Conservation (phyloP, 2,888 invertebrate genomes). For the Calliopum simillimum region DNA sequence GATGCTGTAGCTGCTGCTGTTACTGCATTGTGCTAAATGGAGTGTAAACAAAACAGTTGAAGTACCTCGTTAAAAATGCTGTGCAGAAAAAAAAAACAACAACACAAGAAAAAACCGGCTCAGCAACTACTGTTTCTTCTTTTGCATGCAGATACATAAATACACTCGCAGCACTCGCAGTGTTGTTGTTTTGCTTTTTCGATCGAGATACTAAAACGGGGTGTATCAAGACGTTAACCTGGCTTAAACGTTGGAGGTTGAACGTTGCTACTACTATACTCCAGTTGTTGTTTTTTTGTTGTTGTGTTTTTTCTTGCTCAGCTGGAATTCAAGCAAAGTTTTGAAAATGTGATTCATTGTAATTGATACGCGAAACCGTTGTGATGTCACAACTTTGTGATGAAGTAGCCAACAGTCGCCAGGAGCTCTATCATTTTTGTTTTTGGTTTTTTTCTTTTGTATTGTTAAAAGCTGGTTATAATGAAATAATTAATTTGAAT, state of each 20-base stretch:
- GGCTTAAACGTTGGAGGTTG: slow-evolving; percentile 9
- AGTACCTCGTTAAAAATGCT: slow-evolving; percentile 17
- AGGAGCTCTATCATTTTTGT: too few relatives aligned
- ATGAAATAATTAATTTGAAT: too few relatives aligned
- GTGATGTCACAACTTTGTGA: slow-evolving; percentile 2
- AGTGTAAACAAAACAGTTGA: slow-evolving; percentile 11
- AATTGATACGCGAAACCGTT: slow-evolving; percentile 32
- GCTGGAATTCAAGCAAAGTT: not conserved
- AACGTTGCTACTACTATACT: not conserved
- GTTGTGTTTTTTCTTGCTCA: slow-evolving; percentile 1
- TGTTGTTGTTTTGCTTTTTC: not conserved
- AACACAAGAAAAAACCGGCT: slow-evolving; percentile 4
- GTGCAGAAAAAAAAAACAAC: not conserved
- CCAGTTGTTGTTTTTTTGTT: not conserved
- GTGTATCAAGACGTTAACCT: slow-evolving; percentile 22
- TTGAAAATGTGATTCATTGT: slow-evolving; percentile 27
- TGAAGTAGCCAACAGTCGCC: too few relatives aligned
- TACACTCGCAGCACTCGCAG: too few relatives aligned
- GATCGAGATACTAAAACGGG: not conserved
- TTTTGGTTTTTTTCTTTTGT: too few relatives aligned
- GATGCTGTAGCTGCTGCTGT: not conserved
- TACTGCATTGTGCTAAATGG: not conserved
- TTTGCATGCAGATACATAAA: too few relatives aligned
- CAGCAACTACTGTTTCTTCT: slow-evolving; percentile 1
- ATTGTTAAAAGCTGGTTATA: too few relatives aligned